A percentile compares a stretch with the other conserved stretches of the same genome.
These are phyloP conservation scores for Otolemur crassicaudatus DNA, from an alignment of 2,797 vertebrate genomes.

Conservation along the genomic window DNA sequence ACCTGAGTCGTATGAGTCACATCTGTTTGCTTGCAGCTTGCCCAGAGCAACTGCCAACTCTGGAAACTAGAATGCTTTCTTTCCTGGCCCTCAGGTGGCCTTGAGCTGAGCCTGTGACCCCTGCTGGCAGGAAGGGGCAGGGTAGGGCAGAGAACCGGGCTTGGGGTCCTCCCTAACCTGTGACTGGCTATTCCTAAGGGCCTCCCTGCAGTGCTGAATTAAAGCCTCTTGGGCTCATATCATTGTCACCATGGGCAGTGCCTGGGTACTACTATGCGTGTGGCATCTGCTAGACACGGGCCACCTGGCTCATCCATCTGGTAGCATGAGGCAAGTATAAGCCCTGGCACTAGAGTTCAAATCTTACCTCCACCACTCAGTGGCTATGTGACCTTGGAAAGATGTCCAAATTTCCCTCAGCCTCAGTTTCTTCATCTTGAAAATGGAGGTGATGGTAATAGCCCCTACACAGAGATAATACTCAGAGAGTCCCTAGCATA, in stretches of 20 bases:
- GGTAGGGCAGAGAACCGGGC: background rate
- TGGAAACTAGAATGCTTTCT: background rate
- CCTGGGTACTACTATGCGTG: background rate
- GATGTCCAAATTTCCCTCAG: background rate
- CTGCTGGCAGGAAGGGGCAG: background rate
- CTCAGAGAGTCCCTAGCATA: background rate
- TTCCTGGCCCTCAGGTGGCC: background rate
- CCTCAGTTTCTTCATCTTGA: background rate
- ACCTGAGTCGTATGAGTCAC: constrained; percentile 57
- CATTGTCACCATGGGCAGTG: background rate
- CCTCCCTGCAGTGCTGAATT: background rate
- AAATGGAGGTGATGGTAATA: background rate
- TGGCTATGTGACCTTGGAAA: background rate
- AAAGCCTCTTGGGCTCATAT: background rate
- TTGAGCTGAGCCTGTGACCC: background rate
- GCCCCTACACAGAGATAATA: accelerated
- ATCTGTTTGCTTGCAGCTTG: constrained; percentile 79
- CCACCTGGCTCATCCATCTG: background rate
- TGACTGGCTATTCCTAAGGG: background rate
- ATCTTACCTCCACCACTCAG: background rate
- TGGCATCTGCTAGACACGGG: background rate
- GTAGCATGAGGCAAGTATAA: background rate
- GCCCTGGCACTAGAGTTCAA: background rate
- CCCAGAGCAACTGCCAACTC: background rate
- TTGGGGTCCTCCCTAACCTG: background rate